Conservation (phyloP, 2,113 vertebrate genomes). For the Anguilla rostrata region DNA sequence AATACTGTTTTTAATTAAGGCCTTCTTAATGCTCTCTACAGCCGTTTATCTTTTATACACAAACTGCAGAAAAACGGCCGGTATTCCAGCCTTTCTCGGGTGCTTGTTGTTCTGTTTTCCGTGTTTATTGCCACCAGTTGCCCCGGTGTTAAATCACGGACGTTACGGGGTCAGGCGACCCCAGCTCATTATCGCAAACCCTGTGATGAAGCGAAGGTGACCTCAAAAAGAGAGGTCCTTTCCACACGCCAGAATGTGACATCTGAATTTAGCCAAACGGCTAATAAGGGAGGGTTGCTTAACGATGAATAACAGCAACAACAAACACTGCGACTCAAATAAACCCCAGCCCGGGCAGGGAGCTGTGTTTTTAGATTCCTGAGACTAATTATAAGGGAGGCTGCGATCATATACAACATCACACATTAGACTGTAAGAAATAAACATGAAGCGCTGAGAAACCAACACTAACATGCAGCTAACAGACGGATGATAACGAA, state of each 20-base stretch:
- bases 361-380: background rate
- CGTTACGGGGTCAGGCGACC: constrained; percentile 56
- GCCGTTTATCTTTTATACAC: constrained; percentile 38
- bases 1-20: constrained; percentile 39
- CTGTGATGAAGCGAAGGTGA: constrained; percentile 57
- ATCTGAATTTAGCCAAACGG: constrained; percentile 43
- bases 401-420: background rate
- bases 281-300: constrained; percentile 43
- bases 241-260: constrained; percentile 43
- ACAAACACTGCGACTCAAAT: constrained; percentile 22
- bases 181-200: constrained; percentile 70
- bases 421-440: background rate
- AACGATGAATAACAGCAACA: constrained; percentile 40
- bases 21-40: constrained; percentile 25
- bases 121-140: constrained; percentile 43
- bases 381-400: constrained; percentile 19
- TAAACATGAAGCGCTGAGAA: background rate
- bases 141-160: constrained; percentile 40
- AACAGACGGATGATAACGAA: background rate
- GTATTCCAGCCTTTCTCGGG: constrained; percentile 11
- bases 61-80: constrained; percentile 14
- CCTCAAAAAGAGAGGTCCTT: constrained; percentile 48
- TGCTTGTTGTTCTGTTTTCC: constrained; percentile 48
- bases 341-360: constrained; percentile 12
- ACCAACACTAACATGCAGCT: background rate